phyloP scores from a whole-genome alignment of 2,113 vertebrate species.

The Emydocephalus ijimae region DNA sequence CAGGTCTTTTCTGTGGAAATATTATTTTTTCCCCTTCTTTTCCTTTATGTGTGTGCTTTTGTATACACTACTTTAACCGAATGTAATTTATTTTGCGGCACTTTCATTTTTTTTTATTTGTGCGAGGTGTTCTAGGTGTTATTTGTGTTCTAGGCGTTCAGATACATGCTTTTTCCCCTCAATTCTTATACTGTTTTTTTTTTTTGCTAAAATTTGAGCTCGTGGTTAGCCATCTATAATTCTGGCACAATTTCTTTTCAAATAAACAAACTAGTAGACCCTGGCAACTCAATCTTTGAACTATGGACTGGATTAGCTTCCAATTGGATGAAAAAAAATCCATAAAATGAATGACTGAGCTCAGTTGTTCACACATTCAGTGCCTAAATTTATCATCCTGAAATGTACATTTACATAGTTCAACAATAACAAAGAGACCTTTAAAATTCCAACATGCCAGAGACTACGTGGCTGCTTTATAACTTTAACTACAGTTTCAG shows the following conservation, averaged over 20 bases:
- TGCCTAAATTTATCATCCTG: background rate
- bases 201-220: background rate
- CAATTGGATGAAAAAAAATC: background rate
- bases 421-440: conserved; percentile 12
- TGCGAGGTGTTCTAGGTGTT: background rate
- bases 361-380: background rate
- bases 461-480: conserved; percentile 11
- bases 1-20: background rate
- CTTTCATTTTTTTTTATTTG: background rate
- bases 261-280: background rate
- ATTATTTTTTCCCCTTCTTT: background rate
- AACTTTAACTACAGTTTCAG: background rate
- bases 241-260: background rate
- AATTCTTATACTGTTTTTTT: background rate
- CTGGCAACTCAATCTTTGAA: background rate
- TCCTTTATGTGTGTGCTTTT: background rate
- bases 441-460: conserved; percentile 33
- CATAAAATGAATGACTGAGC: background rate
- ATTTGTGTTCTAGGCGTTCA: background rate
- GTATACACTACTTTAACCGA: background rate
- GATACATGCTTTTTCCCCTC: background rate
- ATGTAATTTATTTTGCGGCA: background rate
- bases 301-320: background rate
- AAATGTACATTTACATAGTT: background rate
- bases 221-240: background rate